Conservation (phyloP, 1,140 invertebrate genomes). For the Diachasma alloeum region DNA sequence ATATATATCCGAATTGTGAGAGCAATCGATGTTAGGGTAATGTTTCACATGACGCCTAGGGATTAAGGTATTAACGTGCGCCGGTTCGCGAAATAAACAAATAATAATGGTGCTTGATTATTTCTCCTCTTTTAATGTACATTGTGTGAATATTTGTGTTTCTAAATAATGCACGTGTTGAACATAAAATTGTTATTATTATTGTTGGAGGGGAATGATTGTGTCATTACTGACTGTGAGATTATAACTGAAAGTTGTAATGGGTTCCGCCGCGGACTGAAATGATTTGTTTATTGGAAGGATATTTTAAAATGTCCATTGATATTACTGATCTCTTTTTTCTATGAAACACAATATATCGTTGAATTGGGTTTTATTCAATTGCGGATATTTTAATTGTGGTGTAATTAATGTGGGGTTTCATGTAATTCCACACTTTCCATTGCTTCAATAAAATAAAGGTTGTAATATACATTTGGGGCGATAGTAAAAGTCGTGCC, state of each 20-base stretch:
- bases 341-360: no score
- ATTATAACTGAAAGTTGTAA: not conserved
- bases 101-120: not conserved
- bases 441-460: no score
- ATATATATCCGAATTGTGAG: constrained; percentile 1
- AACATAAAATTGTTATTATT: not conserved
- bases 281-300: no score
- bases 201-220: no score
- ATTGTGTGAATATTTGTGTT: not conserved
- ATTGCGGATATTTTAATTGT: no score
- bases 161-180: no score
- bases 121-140: not conserved
- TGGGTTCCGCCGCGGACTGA: no score
- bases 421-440: no score
- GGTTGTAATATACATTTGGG: not conserved
- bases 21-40: constrained; percentile 16
- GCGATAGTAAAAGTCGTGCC: not conserved
- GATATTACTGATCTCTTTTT: no score
- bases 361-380: no score
- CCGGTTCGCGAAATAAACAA: not conserved
- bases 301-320: not conserved
- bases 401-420: no score
- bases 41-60: not conserved
- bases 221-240: not conserved
- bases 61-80: not conserved